Evolutionary conservation across 2,888 invertebrate genomes (phyloP), one percentile per base, ranked within the genome.

Genomic region (Aphrophora alni): DNA sequence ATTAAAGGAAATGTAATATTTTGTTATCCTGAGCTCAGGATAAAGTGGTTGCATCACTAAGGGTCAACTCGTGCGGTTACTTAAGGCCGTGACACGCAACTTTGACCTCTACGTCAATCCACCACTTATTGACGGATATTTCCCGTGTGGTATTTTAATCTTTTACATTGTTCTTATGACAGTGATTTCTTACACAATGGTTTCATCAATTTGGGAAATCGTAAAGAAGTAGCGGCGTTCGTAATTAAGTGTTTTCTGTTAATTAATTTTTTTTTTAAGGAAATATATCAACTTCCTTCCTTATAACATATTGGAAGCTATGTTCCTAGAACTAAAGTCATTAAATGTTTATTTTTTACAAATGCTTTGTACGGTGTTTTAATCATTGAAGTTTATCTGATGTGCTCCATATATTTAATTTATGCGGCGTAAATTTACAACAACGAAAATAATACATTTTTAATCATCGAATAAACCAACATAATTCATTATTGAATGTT

Each of bases 91-190:
- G 77, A 70, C 77, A 77, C 33, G 68, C 77, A 77, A 77, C 77
- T 77, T 25, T 77, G 77, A 77, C 77, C 77, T 70, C 69, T 77
- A 77, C 77, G 77, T 77, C 77, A 77, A 77, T 70, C 77, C 68
- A 25, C 76, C 68, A 70, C 70, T 59, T 59, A 59, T 59, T 59
- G 59, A 59, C 59, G 21, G n/a, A 21, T 59, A 59, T 59, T 59
- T 59, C 59, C 59, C 59, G 59, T 59, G 59, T 21, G 59, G 59
- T 59, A 21, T 59, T 59, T 59, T 21, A 59, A 59, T 59, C 59
- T 44, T 17, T 59, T 14, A 59, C 21, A 59, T 59, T 59, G 59
- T 59, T 21, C 59, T 59, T 7, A 21, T 59, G 59, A 59, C 59
- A 59, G 21, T 21, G 59, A 21, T 21, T 59, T 59, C 59, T 59